These are phyloP conservation scores for Liodrosophila aerea DNA, from an alignment of 2,888 invertebrate genomes.

Conservation along the genomic window DNA sequence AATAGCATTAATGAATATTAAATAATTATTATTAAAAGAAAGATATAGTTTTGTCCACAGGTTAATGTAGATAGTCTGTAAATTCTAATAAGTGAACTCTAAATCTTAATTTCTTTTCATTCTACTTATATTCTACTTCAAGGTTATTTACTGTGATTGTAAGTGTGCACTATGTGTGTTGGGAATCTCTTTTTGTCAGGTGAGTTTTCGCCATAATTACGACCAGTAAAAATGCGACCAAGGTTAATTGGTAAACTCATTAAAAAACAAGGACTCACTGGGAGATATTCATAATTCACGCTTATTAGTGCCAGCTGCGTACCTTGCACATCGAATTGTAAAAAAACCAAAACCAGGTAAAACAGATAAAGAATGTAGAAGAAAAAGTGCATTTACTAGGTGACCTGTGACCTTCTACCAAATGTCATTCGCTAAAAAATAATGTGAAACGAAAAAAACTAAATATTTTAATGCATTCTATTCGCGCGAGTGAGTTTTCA, in stretches of 20 bases:
- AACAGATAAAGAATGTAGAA: constrained; percentile 11
- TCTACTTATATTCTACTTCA: no score
- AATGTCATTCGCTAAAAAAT: constrained; percentile 13
- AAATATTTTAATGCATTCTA: constrained; percentile 27
- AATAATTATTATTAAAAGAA: no score
- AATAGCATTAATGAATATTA: no score
- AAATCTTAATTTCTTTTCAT: no score
- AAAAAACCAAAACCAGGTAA: constrained; percentile 56
- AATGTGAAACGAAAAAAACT: constrained; percentile 19
- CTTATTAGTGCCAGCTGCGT: constrained; percentile 49
- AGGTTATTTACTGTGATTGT: no score
- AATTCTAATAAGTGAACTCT: no score
- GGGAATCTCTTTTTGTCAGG: no score
- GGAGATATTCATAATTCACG: constrained; percentile 64
- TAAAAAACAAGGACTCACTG: constrained; percentile 48
- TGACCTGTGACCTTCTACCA: constrained; percentile 34
- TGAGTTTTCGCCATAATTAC: constrained; percentile 30
- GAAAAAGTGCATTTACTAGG: constrained; percentile 7
- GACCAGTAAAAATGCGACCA: constrained; percentile 56
- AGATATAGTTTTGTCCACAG: no score
- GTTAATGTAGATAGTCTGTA: no score
- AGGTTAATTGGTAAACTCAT: constrained; percentile 61
- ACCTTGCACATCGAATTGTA: constrained; percentile 37
- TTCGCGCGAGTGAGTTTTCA: constrained; percentile 42
- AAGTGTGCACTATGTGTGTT: no score